phyloP scores from a whole-genome alignment of 2,797 vertebrate species.

The Catharus ustulatus region DNA sequence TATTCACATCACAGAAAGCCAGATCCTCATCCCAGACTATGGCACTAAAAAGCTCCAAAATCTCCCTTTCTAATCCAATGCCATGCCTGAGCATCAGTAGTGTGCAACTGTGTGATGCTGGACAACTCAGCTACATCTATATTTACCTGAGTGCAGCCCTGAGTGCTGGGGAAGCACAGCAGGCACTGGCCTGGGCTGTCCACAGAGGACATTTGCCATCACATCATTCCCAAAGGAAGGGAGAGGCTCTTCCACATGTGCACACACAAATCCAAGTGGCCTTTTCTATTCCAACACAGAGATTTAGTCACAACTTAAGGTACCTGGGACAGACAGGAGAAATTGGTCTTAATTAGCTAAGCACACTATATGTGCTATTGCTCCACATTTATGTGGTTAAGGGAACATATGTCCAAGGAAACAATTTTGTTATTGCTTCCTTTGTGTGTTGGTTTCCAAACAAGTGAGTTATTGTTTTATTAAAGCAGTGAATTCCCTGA shows the following conservation, averaged over 20 bases:
- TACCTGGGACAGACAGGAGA: neutral
- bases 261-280: neutral
- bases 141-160: accelerated
- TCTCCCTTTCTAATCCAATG: neutral
- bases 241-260: neutral
- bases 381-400: constrained; percentile 34
- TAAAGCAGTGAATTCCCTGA: constrained; percentile 39
- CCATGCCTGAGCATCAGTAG: neutral
- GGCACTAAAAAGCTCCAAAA: neutral
- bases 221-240: neutral
- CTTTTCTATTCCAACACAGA: neutral
- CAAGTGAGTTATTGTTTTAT: constrained; percentile 61
- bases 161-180: neutral
- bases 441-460: constrained; percentile 9
- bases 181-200: neutral
- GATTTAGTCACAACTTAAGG: neutral
- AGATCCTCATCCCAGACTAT: neutral
- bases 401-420: constrained; percentile 53
- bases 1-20: neutral
- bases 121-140: neutral
- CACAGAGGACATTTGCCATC: accelerated
- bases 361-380: neutral
- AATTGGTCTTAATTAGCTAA: constrained; percentile 50
- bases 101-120: neutral
- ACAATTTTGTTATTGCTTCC: constrained; percentile 45